These are phyloP conservation scores for Pachliopta kotzebuea DNA, from an alignment of 2,888 invertebrate species.

Conservation along the genomic window DNA sequence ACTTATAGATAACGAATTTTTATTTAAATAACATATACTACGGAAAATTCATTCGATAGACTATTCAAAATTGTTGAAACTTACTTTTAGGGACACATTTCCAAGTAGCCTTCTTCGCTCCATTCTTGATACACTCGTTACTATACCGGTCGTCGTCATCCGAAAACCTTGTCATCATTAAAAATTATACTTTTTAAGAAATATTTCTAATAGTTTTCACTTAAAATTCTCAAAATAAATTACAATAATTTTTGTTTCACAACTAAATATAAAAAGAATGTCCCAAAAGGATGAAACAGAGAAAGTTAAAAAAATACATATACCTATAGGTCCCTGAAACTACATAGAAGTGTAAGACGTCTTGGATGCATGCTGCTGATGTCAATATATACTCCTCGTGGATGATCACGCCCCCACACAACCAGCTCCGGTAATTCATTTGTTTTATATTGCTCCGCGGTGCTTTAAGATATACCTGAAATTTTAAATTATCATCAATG, in stretches of 20 bases:
- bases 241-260: no score
- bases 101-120: slow-evolving; percentile 69
- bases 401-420: slow-evolving; percentile 63
- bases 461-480: slow-evolving; percentile 57
- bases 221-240: no score
- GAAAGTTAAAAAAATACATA: slow-evolving; percentile 24
- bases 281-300: not conserved
- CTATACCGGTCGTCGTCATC: slow-evolving; percentile 62
- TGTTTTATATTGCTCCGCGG: slow-evolving; percentile 51
- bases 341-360: slow-evolving; percentile 64
- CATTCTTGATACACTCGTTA: slow-evolving; percentile 65
- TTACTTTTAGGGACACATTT: slow-evolving; percentile 71
- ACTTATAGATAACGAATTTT: no score
- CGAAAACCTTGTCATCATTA: slow-evolving; percentile 46
- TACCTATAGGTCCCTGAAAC: slow-evolving; percentile 69
- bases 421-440: slow-evolving; percentile 53
- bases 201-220: not conserved
- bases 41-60: no score
- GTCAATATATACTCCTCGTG: slow-evolving; percentile 68
- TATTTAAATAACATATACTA: no score
- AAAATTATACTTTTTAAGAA: not conserved
- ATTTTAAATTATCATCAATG: slow-evolving; percentile 2
- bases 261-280: not conserved
- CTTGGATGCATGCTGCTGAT: slow-evolving; percentile 67
- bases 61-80: slow-evolving; percentile 26